Base-by-base conservation (phyloP, 2,113 vertebrate species). In the Sander vitreus region DNA sequence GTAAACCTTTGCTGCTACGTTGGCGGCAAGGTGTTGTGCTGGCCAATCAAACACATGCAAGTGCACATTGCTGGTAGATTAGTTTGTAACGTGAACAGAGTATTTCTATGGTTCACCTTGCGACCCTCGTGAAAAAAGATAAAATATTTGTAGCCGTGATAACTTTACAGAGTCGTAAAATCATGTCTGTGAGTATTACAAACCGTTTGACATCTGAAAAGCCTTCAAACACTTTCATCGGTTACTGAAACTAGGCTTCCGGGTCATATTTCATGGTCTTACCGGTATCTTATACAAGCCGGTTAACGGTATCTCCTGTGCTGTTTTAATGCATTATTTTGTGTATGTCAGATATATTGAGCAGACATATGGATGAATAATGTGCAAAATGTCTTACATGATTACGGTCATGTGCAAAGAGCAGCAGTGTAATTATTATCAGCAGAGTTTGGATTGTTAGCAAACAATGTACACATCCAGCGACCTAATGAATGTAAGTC, bases 61-160 rank as follows among this genome's bases (percentile, higher is more conserved):
- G 14, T 15, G 7, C 25, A 59, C 57, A 30, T 33, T 60, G 12
- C 23, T 47, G 43, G 64, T 25, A 4, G 63, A 47, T 65, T 45
- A 25, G 4, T 27, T 50, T 11, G 65, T 13, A 50, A 50, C 9
- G 16, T 48, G 64, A 65, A 65, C 6, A 16, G 8, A 47, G 63
- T 65, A 65, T 68, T 39, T 39, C 19, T 39, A 18, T 3, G 14
- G 27, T 39, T 69, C 15, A 71, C 8, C 14, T 16, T 15, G 21
- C 1, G 1, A 6, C 2, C 0, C 2, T 5, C 9, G 1, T 3
- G 4, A 11, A 6, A 9, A 48, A 48, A 51, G 3, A 68, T 6
- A 8, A 30, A 25, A 68, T 21, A 51, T 10, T 53, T 51, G 16
- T 19, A 11, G 18, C 16, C 3, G 10, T 21, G 23, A 30, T 27